Evolutionary conservation across 2,797 vertebrate species (phyloP).

Genomic region (Perodicticus potto): DNA sequence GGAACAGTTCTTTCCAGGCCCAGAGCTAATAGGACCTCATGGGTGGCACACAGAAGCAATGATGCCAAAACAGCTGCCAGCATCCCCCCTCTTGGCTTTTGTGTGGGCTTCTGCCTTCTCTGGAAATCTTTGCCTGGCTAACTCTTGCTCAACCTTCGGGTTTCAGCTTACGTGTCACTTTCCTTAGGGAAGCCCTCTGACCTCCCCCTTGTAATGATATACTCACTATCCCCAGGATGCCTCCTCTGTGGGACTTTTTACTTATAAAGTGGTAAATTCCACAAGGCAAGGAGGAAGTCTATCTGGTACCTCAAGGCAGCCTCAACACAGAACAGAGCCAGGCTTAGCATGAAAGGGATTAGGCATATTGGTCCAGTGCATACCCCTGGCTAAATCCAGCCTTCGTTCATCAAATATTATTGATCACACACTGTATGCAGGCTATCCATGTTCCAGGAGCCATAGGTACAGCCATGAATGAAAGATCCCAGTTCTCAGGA

Average conservation of each 20-base stretch:
- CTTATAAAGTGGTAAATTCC: background rate
- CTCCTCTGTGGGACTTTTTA: background rate
- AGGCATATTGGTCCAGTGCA: background rate
- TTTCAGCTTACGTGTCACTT: background rate
- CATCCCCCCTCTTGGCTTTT: background rate
- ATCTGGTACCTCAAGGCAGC: background rate
- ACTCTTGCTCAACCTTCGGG: background rate
- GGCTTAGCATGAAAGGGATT: background rate
- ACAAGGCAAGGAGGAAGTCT: background rate
- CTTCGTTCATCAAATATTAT: background rate
- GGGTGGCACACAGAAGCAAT: background rate
- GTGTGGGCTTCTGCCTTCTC: background rate
- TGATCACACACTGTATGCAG: background rate
- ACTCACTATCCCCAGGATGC: background rate
- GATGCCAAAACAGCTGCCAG: background rate
- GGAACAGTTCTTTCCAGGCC: background rate
- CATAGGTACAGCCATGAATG: background rate
- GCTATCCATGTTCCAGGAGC: background rate
- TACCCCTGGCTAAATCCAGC: background rate
- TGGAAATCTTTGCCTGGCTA: background rate
- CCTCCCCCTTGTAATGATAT: background rate
- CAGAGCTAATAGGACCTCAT: background rate
- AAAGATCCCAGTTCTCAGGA: background rate
- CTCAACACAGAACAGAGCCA: background rate
- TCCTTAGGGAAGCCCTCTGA: conserved; percentile 2